These are phyloP conservation scores for Leptopilina boulardi DNA, from an alignment of 1,140 invertebrate genomes.

Conservation along the genomic window DNA sequence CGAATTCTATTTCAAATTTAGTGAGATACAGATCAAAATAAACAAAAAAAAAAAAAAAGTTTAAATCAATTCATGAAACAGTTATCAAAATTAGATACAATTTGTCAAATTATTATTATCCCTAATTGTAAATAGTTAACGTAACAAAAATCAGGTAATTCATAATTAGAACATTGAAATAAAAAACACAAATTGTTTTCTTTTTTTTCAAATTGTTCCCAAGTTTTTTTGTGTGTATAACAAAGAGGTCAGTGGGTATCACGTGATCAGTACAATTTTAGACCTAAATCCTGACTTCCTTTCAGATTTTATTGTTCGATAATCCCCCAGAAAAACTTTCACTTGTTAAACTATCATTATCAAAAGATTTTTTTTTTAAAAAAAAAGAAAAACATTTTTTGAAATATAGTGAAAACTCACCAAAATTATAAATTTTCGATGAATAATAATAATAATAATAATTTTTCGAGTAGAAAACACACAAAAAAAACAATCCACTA, in stretches of 20 bases:
- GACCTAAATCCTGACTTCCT: constrained; percentile 10
- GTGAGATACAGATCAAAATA: too few species aligned
- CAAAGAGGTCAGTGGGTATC: not conserved
- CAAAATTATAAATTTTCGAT: not conserved
- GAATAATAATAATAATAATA: not conserved
- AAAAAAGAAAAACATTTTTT: not conserved
- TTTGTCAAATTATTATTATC: too few species aligned
- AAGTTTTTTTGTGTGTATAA: too few species aligned
- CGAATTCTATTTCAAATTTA: too few species aligned
- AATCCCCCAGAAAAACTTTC: constrained; percentile 11
- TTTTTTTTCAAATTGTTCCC: too few species aligned
- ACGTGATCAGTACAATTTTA: not conserved
- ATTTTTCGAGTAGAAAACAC: not conserved
- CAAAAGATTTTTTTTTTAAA: not conserved
- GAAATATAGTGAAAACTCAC: not conserved
- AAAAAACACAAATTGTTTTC: too few species aligned
- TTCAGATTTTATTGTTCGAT: constrained; percentile 18
- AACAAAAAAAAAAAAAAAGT: too few species aligned
- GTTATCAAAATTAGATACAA: too few species aligned
- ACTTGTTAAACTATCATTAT: not conserved
- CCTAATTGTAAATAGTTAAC: too few species aligned
- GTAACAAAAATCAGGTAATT: too few species aligned
- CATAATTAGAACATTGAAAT: too few species aligned
- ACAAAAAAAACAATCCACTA: not conserved
- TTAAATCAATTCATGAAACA: too few species aligned